Evolutionary conservation across 2,113 vertebrate genomes (phyloP).

Genomic region (Notarius lentiginosus): DNA sequence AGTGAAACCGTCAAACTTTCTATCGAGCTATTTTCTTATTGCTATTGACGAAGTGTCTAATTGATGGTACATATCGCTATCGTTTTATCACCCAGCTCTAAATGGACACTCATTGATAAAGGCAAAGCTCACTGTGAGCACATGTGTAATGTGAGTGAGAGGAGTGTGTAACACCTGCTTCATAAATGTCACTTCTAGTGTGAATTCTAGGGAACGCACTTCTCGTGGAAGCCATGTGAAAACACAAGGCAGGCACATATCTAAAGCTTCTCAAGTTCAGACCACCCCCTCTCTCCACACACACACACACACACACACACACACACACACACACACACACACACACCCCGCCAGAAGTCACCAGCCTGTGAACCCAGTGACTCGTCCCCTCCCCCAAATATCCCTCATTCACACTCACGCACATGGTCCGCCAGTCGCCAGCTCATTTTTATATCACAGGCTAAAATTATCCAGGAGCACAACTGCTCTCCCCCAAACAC

Average conservation of each 20-base stretch:
- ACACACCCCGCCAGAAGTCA: conserved; percentile 40
- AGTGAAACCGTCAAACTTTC: no score
- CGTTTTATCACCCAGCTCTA: neutral
- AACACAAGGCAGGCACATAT: conserved; percentile 16
- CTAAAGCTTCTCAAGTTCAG: conserved; percentile 35
- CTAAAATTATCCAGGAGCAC: conserved; percentile 1
- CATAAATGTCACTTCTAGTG: neutral
- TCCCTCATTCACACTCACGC: conserved; percentile 33
- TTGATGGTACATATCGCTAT: no score
- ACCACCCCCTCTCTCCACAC: conserved; percentile 4
- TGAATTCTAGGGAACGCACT: neutral
- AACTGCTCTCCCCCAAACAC: neutral
- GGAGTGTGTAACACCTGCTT: neutral
- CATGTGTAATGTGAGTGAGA: neutral
- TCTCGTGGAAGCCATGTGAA: conserved; percentile 11
- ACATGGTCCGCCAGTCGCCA: neutral
- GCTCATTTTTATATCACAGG: neutral
- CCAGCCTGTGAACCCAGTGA: conserved; percentile 39
- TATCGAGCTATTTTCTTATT: no score
- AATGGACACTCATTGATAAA: neutral
- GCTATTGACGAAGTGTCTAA: no score
- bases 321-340: conserved; percentile 45
- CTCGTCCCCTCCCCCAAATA: conserved; percentile 31
- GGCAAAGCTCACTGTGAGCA: neutral
- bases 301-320: conserved; percentile 13